Base-by-base conservation (phyloP, 2,888 invertebrate genomes). In the Xestia xanthographa region DNA sequence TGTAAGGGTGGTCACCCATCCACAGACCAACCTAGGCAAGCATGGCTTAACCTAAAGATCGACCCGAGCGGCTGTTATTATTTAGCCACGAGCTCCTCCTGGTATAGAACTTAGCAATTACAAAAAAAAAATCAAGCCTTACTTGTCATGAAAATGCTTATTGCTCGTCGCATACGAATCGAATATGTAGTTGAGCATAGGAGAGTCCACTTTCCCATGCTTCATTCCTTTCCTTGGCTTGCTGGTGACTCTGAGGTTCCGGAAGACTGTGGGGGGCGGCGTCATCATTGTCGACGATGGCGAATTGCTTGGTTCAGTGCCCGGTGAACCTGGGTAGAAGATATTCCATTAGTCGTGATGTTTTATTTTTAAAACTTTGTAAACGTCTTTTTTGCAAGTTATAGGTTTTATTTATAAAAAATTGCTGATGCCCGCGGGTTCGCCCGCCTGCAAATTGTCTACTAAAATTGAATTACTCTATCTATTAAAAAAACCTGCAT, bases 131-230 rank as follows among this genome's bases (percentile, higher is more conserved):
- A n/a, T 45, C 2, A 0, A 20, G 34, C 93, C 95, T 94, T 89
- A 96, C 97, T 93, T 97, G 89, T 97, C 97, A 92, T 98, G 98
- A 91, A 98, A 97, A 92, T 98, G 98, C 87, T 98, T 98, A 92
- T 97, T 97, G 85, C 97, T 97, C 63, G 97, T 97, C 14, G 97
- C 97, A 90, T 97, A 97, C 0, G 97, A 97, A 91, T 98, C 98
- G 90, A 98, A 98, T 84, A 98, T 98, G 88, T 98, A 98, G 92
- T 98, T 98, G 72, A 98, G 92, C 97, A 98, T 98, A 14, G 98
- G 97, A 0, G 98, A 97, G 89, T 98, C 98, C 2, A 97, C 97
- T 85, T 97, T 97, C 68, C 97, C 97, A 38, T 94, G 93, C 82
- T 95, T 95, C 83, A 87, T 86, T 20, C 90, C 88, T 22, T 89